A percentile compares a stretch with the other conserved stretches of the same genome.
Conservation (phyloP, 2,888 invertebrate genomes). For the Lepetodrilus schrolli region DNA sequence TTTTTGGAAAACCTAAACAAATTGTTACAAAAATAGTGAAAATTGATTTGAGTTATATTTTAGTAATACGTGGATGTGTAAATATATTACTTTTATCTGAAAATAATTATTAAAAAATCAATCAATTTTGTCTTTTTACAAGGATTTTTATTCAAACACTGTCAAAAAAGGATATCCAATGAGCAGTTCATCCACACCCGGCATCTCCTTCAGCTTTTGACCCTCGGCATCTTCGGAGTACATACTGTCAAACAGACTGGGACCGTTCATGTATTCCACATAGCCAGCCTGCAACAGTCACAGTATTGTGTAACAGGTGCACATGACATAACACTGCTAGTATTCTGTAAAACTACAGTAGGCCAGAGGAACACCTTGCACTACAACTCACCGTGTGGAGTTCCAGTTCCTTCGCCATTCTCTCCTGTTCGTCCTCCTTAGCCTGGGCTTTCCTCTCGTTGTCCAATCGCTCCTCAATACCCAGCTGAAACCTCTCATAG, state of each 20-base stretch:
- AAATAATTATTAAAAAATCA: no score
- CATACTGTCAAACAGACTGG: conserved; percentile 71
- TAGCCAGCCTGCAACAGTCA: conserved; percentile 67
- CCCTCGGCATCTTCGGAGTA: conserved; percentile 75
- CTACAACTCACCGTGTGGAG: conserved; percentile 60
- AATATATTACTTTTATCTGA: no score
- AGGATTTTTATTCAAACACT: no score
- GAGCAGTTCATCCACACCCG: conserved; percentile 72
- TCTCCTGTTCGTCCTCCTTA: conserved; percentile 56
- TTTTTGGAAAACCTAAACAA: no score
- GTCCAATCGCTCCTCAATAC: conserved; percentile 73
- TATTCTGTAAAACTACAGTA: no score
- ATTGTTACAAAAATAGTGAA: no score
- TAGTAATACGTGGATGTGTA: no score
- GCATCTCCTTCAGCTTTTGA: conserved; percentile 72
- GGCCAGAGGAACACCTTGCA: conserved; percentile 74
- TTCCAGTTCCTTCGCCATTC: conserved; percentile 54
- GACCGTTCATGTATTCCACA: conserved; percentile 73
- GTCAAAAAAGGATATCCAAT: conserved; percentile 73
- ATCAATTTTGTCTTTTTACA: no score
- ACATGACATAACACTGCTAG: no score
- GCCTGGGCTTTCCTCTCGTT: conserved; percentile 71
- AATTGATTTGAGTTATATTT: no score
- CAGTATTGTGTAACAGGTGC: no score
- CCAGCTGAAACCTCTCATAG: conserved; percentile 70